These are phyloP conservation scores for Rhagonycha fulva DNA, from an alignment of 2,888 invertebrate species.

Conservation along the genomic window DNA sequence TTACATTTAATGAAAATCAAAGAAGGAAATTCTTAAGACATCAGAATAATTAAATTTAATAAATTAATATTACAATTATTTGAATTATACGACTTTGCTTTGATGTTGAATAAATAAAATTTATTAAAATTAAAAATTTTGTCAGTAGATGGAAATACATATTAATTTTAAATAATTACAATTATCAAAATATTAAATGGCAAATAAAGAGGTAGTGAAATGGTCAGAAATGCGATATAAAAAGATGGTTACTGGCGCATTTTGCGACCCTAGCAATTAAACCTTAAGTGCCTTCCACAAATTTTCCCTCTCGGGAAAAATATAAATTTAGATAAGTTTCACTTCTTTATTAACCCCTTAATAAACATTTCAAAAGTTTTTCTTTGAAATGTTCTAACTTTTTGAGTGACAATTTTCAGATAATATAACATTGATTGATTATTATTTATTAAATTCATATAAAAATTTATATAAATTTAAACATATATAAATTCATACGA, in stretches of 20 bases:
- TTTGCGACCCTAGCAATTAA: conserved; percentile 14
- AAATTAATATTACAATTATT: background rate
- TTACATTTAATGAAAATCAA: background rate
- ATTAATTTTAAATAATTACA: background rate
- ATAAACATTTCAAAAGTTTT: background rate
- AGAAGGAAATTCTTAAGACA: background rate
- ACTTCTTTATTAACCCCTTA: conserved; percentile 15
- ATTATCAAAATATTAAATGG: background rate
- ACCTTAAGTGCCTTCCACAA: conserved; percentile 16
- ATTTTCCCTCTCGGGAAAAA: conserved; percentile 13
- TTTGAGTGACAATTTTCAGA: background rate
- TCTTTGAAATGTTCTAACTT: background rate
- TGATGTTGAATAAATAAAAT: background rate
- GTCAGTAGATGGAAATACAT: too few species aligned
- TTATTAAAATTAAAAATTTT: background rate
- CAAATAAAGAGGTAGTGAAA: conserved; percentile 8
- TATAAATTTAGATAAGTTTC: conserved; percentile 17
- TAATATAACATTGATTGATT: background rate
- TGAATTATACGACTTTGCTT: background rate
- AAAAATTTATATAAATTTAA: too few species aligned
- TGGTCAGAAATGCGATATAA: conserved; percentile 7
- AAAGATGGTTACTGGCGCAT: conserved; percentile 7
- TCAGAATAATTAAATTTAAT: background rate
- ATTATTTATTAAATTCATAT: background rate
- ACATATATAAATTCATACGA: too few species aligned